phyloP scores from a whole-genome alignment of 2,797 vertebrate species.

The Melanotaenia nigrans region DNA sequence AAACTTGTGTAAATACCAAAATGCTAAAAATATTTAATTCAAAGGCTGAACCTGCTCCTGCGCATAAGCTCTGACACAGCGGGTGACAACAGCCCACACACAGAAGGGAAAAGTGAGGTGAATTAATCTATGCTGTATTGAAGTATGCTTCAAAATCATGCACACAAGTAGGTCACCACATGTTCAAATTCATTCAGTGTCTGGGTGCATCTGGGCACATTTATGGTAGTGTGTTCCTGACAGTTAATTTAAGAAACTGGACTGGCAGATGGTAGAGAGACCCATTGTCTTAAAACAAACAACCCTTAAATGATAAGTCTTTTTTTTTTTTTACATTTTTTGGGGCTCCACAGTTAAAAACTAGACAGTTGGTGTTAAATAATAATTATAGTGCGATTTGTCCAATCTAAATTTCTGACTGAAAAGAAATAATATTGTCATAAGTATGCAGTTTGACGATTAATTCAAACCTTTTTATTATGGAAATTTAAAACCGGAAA shows the following conservation, averaged over 20 bases:
- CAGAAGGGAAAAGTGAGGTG: constrained; percentile 1
- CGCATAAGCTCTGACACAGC: constrained; percentile 6
- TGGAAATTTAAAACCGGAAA: constrained; percentile 50
- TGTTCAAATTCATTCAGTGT: background rate
- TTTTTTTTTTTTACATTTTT: too few species aligned
- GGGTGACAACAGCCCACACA: constrained; percentile 15
- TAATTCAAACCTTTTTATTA: constrained; percentile 14
- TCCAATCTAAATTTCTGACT: background rate
- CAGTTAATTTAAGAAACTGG: background rate
- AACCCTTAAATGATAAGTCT: background rate
- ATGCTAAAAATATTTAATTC: constrained; percentile 43
- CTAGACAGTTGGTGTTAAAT: background rate
- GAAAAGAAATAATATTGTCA: background rate
- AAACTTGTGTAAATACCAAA: constrained; percentile 19
- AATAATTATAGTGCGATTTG: background rate
- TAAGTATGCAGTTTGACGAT: background rate
- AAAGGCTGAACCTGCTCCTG: constrained; percentile 16
- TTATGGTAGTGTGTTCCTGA: background rate
- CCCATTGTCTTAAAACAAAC: background rate
- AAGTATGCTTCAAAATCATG: constrained; percentile 13
- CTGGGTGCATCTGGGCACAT: background rate
- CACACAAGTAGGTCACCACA: constrained; percentile 29
- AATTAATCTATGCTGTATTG: constrained; percentile 3
- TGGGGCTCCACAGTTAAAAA: background rate
- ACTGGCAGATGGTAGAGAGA: background rate